These are phyloP conservation scores for Iselma pallidipennis DNA, from an alignment of 2,888 invertebrate species.

Conservation along the genomic window DNA sequence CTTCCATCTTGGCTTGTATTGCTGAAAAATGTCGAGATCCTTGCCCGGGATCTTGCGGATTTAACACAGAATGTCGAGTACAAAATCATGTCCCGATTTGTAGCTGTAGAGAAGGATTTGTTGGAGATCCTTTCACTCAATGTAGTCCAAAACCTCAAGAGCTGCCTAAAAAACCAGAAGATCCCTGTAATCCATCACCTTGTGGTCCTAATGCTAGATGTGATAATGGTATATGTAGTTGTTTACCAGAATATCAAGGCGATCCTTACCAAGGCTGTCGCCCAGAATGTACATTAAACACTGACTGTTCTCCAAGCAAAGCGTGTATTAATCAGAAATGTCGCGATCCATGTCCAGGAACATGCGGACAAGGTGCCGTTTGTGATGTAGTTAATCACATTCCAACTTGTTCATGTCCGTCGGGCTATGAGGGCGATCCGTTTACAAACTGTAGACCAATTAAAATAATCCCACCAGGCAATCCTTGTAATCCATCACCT, in stretches of 20 bases:
- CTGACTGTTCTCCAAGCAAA: conserved; percentile 75
- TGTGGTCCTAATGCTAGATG: conserved; percentile 81
- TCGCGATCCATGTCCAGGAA: conserved; percentile 76
- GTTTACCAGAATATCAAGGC: conserved; percentile 71
- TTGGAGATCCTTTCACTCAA: conserved; percentile 70
- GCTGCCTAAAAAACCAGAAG: conserved; percentile 44
- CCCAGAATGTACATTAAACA: conserved; percentile 80
- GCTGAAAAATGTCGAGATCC: conserved; percentile 74
- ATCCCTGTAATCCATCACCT: conserved; percentile 75
- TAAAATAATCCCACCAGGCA: conserved; percentile 52
- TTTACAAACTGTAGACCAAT: conserved; percentile 61
- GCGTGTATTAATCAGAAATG: conserved; percentile 80
- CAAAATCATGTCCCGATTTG: conserved; percentile 74
- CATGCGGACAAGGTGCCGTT: conserved; percentile 77
- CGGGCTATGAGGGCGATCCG: conserved; percentile 77
- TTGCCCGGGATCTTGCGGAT: conserved; percentile 72
- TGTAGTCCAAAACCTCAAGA: conserved; percentile 57
- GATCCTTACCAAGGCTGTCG: conserved; percentile 75
- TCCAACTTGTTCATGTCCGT: conserved; percentile 77
- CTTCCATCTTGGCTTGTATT: conserved; percentile 69
- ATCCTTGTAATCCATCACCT: conserved; percentile 73
- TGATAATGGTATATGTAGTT: conserved; percentile 71
- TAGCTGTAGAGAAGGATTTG: conserved; percentile 62
- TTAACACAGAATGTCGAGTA: conserved; percentile 70
- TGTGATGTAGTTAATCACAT: conserved; percentile 83